Percentiles rank a stretch among this genome's conserved stretches.
These are phyloP conservation scores for Sparidentex hasta DNA, from an alignment of 2,797 vertebrate species.

Conservation along the genomic window DNA sequence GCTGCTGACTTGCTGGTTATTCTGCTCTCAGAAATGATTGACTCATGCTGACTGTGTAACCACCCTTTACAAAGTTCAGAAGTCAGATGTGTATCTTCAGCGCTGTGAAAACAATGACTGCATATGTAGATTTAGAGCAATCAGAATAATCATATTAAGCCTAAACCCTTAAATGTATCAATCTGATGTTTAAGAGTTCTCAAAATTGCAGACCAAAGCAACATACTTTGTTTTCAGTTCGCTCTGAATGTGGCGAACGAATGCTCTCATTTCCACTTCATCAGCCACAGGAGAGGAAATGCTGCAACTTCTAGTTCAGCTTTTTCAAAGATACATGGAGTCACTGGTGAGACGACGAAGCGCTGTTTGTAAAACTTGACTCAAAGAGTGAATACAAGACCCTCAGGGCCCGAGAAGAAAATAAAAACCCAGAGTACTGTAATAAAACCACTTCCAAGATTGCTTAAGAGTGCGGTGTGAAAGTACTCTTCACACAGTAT, in stretches of 20 bases:
- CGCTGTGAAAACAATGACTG: background rate
- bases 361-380: constrained; percentile 14
- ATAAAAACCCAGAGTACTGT: constrained; percentile 8
- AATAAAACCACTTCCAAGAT: constrained; percentile 5
- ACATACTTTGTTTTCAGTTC: background rate
- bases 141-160: background rate
- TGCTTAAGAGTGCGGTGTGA: constrained; percentile 8
- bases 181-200: too few relatives aligned
- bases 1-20: background rate
- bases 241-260: background rate
- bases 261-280: background rate
- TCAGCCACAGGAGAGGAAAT: constrained; percentile 17
- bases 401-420: background rate
- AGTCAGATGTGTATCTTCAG: background rate
- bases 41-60: constrained; percentile 43
- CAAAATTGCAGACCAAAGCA: background rate
- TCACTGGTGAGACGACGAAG: constrained; percentile 17
- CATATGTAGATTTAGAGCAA: background rate
- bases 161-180: background rate
- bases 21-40: constrained; percentile 37
- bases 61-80: constrained; percentile 37
- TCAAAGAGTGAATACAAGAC: constrained; percentile 3
- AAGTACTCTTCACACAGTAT: background rate
- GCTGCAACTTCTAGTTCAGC: constrained; percentile 17
- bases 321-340: constrained; percentile 15